Base-by-base conservation (phyloP, 2,888 invertebrate species). In the Glaucopsyche alexis region DNA sequence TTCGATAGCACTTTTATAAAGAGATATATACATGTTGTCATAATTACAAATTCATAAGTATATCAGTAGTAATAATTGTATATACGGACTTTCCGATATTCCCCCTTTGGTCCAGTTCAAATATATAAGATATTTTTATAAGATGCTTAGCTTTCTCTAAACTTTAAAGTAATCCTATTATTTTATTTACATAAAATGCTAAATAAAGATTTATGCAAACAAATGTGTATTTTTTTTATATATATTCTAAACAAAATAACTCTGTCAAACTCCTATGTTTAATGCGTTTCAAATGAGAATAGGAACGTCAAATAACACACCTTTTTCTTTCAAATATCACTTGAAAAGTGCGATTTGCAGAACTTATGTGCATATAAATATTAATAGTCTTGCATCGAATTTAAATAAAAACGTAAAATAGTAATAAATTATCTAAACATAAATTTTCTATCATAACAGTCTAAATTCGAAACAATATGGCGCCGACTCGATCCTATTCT, bases 141-240 rank as follows among this genome's bases (percentile, higher is more conserved):
- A 91, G 85, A 91, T 87, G 93, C 93, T 92, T 92, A 91, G 93
- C 93, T 92, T 92, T 89, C 88, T 85, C 86, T 88, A 87, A 87
- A 79, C 88, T 85, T 87, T 88, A 87, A 87, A 79, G 87, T 86
- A 87, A 87, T 88, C 87, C 82, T 85, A 89, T 89, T 93, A 91
- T 92, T 92, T 89, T 93, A 91, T 92, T 92, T 93, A 91, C 91
- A 92, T 81, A 87, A 84, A 82, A 85, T 83, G 87, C 86, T 88
- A 85, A 91, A 91, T 90, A 91, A 92, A 90, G 82, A 40, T 86
- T 87, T 88, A 90, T 90, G 87, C 90, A 91, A 84, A 87, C 81
- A 85, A 78, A 79, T 6, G 77, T 11, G 42, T 73, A 71, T 49
- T 74, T 77, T 78, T 76, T 76, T n/a, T n/a, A n/a, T n/a, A n/a